Percentiles rank a stretch among this genome's conserved stretches.
Conservation (phyloP, 2,888 invertebrate genomes). For the Rugalucina vietnamica region DNA sequence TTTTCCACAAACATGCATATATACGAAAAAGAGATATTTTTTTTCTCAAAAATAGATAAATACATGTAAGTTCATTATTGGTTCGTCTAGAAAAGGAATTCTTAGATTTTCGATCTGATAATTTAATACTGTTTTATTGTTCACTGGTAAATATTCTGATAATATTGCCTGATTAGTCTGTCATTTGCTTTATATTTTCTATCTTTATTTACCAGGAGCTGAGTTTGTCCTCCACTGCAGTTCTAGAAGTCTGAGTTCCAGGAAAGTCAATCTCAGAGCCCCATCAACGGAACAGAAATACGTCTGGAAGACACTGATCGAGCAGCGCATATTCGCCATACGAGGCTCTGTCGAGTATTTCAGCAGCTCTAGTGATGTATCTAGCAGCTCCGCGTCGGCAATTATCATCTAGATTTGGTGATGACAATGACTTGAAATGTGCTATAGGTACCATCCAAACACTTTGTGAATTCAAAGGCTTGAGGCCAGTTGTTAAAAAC, state of each 20-base stretch:
- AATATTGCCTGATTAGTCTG: too few species aligned
- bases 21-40: too few species aligned
- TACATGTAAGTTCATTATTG: too few species aligned
- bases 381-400: conserved; percentile 59
- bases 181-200: background rate
- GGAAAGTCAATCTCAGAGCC: conserved; percentile 71
- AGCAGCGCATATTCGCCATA: conserved; percentile 75
- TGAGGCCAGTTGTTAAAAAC: too few species aligned
- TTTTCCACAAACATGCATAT: too few species aligned
- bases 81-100: too few species aligned
- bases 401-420: conserved; percentile 58
- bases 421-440: background rate
- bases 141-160: too few species aligned
- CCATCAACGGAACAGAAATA: conserved; percentile 79
- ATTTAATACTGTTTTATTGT: too few species aligned
- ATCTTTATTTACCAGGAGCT: conserved; percentile 60
- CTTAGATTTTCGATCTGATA: too few species aligned
- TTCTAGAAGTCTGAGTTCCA: conserved; percentile 39
- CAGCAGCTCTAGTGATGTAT: conserved; percentile 69
- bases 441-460: too few species aligned
- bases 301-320: conserved; percentile 80
- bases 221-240: conserved; percentile 73
- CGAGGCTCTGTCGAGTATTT: conserved; percentile 66
- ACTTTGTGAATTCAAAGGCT: too few species aligned
- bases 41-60: too few species aligned